Base-by-base conservation (phyloP, 2,797 vertebrate species). In the Poeciliopsis paucimaculata region DNA sequence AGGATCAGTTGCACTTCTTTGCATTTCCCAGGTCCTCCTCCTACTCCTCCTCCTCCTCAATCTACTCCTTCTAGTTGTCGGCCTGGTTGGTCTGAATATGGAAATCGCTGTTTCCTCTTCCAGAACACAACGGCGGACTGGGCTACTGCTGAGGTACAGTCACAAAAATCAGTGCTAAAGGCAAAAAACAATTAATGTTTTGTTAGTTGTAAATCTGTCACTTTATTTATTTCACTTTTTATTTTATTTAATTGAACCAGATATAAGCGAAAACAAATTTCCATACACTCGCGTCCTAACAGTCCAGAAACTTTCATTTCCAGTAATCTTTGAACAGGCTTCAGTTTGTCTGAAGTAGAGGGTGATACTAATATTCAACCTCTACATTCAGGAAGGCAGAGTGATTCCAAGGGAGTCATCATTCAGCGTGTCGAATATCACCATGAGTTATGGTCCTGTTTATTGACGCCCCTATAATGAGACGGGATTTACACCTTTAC, bases 261-360 rank as follows among this genome's bases (percentile, higher is more conserved):
- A 73, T 71, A 26, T 26, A 68, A 68, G 64, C 20, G 2, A 20
- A 26, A 64, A 12, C 64, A 73, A 73, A 16, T 20, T 2, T 34
- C 28, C 60, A 23, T 66, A 51, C n/a, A 72, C 3, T 34, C 20
- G 0, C 46, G 2, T 77, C 64, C 70, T 45, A 81, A 78, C 71
- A 79, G 75, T 73, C 60, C 36, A 66, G 23, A 3, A 43, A 74
- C 82, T 75, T 88, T 82, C 77, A 86, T n/a, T 34, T 31, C 79
- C 46, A 7, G 82, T 68, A 76, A 88, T 77, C 75, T 82, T 64
- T 78, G 85, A 77, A 60, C 2, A 75, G 45, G 49, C 55, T 78
- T 76, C 76, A 31, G 43, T 83, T 15, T 75, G 28, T 55, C 74
- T 51, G 47, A 47, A 43, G 45, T 41, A 83, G 57, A 64, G 23